Base-by-base conservation (phyloP, 2,113 vertebrate genomes). In the Mobula hypostoma region DNA sequence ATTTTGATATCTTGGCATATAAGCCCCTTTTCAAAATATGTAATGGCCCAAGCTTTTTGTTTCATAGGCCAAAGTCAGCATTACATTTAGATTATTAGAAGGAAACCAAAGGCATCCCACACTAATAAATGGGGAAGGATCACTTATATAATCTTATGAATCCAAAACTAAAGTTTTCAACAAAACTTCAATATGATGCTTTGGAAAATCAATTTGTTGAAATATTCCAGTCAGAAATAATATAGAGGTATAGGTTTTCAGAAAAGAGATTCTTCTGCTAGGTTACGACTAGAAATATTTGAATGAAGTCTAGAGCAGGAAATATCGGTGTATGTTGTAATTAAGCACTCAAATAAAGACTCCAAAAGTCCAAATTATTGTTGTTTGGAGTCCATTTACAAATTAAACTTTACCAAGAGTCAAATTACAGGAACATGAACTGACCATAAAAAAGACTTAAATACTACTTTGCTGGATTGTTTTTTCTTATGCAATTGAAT, bases 401-500 rank as follows among this genome's bases (percentile, higher is more conserved):
- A 70, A 72, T 63, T 63, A 93, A 93, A 93, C 68, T 74, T 68
- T 32, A 17, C 68, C 48, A 40, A 29, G 90, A 74, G 48, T 93
- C 68, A 74, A 24, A 74, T 93, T 40, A 74, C 63, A 74, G 68
- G 70, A 72, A 48, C 70, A 48, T 74, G 36, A 93, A 70, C 63
- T 70, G 68, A 74, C 68, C 36, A 70, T 70, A 91, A 68, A 91
- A 11, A 72, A 48, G 90, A 74, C 1, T 93, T 93, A 74, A 93
- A 93, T 48, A 70, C 32, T 74, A 70, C 36, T 48, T 93, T 93
- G 36, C n/a, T 93, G 32, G 32, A 27, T 91, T 70, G 17, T 40
- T 91, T 70, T 70, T 15, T n/a, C 74, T 74, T 24, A n/a, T 93
- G 29, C 68, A 70, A 74, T 36, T 93, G 90, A 93, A 93, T 48